phyloP scores from a whole-genome alignment of 2,888 invertebrate species.

The Apocheima hispidaria region DNA sequence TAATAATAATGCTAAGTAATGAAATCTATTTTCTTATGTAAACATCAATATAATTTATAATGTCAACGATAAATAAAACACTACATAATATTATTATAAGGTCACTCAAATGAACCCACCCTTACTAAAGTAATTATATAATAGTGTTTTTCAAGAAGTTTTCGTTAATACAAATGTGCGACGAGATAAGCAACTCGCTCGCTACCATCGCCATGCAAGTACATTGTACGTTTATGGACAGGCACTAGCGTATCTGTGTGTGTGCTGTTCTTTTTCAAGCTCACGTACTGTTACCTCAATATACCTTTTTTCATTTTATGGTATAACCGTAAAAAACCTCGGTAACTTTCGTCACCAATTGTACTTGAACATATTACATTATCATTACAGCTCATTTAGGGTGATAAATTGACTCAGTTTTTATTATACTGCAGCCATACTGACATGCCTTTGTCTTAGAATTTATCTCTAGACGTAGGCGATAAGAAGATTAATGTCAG shows the following conservation, averaged over 20 bases:
- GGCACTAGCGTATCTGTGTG: background rate
- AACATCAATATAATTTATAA: no score
- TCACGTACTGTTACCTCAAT: background rate
- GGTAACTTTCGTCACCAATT: slow-evolving; percentile 32
- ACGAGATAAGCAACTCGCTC: no score
- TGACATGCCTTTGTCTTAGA: slow-evolving; percentile 36
- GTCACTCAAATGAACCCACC: no score
- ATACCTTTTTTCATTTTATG: background rate
- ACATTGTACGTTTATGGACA: background rate
- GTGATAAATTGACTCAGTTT: slow-evolving; percentile 46
- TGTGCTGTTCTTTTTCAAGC: background rate
- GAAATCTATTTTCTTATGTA: no score
- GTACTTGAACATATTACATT: slow-evolving; percentile 48
- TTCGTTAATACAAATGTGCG: no score
- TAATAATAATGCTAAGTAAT: no score
- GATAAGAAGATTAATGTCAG: slow-evolving; percentile 40
- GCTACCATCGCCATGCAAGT: no score
- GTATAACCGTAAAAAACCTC: slow-evolving; percentile 9
- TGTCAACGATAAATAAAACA: no score
- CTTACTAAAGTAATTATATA: no score
- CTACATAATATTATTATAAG: no score
- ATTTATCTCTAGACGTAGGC: slow-evolving; percentile 41
- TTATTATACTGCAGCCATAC: slow-evolving; percentile 31
- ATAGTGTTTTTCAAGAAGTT: no score
- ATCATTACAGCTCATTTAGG: slow-evolving; percentile 50